Evolutionary conservation across 2,113 vertebrate genomes (phyloP).

Genomic region (Pagrus major): DNA sequence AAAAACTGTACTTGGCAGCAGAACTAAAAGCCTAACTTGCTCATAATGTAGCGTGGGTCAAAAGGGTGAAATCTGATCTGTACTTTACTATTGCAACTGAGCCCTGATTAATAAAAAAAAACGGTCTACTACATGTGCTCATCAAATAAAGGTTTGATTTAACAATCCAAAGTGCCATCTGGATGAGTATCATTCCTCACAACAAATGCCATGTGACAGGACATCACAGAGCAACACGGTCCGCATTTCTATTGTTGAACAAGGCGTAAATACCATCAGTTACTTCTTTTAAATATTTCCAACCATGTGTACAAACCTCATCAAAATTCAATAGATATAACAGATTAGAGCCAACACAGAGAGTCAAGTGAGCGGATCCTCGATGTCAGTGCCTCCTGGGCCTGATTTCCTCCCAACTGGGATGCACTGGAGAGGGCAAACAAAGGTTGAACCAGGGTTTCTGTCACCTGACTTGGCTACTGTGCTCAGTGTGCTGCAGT

Average conservation of each 20-base stretch:
- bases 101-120: conserved; percentile 2
- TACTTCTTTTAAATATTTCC: not conserved
- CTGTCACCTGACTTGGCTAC: conserved; percentile 62
- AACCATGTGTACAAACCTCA: conserved; percentile 11
- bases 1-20: conserved; percentile 1
- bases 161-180: too few species aligned
- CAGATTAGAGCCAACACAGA: conserved; percentile 6
- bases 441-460: conserved; percentile 56
- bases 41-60: not conserved
- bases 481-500: conserved; percentile 32
- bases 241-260: not conserved
- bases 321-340: not conserved
- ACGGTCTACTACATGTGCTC: not conserved
- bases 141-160: not conserved
- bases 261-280: not conserved
- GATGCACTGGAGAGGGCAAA: conserved; percentile 54
- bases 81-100: not conserved
- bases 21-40: not conserved
- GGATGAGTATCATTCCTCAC: not conserved
- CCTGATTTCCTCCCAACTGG: conserved; percentile 32
- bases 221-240: not conserved
- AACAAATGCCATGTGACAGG: not conserved
- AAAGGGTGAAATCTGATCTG: conserved; percentile 16
- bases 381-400: conserved; percentile 41
- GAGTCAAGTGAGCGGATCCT: conserved; percentile 32